Evolutionary conservation across 2,888 invertebrate genomes (phyloP).

Genomic region (Geotrupes spiniger): DNA sequence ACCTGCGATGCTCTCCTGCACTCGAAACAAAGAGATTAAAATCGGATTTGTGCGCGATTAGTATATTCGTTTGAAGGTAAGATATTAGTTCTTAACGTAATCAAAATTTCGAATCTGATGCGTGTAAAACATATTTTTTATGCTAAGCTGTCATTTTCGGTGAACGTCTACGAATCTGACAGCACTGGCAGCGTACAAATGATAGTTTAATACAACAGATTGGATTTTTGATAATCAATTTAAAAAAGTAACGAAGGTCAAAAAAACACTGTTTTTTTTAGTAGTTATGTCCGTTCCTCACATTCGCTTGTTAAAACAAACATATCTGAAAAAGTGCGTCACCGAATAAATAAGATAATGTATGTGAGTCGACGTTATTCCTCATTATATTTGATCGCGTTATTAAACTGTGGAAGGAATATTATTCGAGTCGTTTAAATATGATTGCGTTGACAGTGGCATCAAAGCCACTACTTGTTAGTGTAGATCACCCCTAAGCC

Average conservation of each 20-base stretch:
- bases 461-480: slow-evolving; percentile 10
- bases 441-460: slow-evolving; percentile 4
- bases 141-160: slow-evolving; percentile 1
- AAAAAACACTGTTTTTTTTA: too few species aligned
- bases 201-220: slow-evolving; percentile 6
- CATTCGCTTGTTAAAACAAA: too few species aligned
- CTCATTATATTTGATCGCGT: too few species aligned
- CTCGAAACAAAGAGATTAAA: too few species aligned
- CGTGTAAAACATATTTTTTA: slow-evolving; percentile 2
- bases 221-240: slow-evolving; percentile 4
- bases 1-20: too few species aligned
- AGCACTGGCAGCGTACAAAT: slow-evolving; percentile 5
- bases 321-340: too few species aligned
- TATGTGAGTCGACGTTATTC: too few species aligned
- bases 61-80: too few species aligned
- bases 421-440: slow-evolving; percentile 1
- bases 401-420: neutral
- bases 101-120: neutral
- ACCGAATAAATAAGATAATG: too few species aligned
- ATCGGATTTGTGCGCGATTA: too few species aligned
- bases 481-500: slow-evolving; percentile 18
- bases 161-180: slow-evolving; percentile 3
- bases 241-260: neutral
- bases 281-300: too few species aligned
- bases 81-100: too few species aligned